Evolutionary conservation across 2,888 invertebrate species (phyloP).

Genomic region (Drosophila paranaensis): DNA sequence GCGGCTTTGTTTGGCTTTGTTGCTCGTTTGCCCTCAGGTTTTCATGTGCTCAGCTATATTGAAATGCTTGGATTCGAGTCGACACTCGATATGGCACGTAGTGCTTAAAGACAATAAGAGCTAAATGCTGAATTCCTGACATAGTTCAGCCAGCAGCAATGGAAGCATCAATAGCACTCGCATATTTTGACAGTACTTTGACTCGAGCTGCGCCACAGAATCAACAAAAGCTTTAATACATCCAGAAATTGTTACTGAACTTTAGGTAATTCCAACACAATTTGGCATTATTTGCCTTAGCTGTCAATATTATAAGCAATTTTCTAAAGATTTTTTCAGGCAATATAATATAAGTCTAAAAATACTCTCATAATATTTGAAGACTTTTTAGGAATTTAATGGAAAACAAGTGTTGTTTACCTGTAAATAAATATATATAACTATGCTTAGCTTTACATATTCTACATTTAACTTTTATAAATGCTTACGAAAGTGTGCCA

Average conservation of each 20-base stretch:
- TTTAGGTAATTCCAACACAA: background rate
- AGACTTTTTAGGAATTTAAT: too few relatives aligned
- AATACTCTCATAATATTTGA: too few relatives aligned
- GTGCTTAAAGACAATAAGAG: conserved; percentile 25
- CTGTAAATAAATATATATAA: too few relatives aligned
- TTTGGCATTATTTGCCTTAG: too few relatives aligned
- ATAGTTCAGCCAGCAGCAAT: conserved; percentile 24
- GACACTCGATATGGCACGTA: conserved; percentile 25
- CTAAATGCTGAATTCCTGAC: conserved; percentile 28
- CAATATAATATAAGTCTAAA: too few relatives aligned
- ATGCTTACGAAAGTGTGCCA: background rate
- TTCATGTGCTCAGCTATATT: conserved; percentile 38
- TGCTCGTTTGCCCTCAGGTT: conserved; percentile 38
- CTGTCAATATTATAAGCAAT: too few relatives aligned
- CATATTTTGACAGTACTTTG: conserved; percentile 5
- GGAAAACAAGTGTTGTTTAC: too few relatives aligned
- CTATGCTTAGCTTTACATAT: background rate
- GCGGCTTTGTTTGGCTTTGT: conserved; percentile 51
- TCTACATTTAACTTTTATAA: background rate
- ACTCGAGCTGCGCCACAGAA: background rate
- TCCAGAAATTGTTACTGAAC: background rate
- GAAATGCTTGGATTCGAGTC: conserved; percentile 38
- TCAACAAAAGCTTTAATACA: background rate
- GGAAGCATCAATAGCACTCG: conserved; percentile 1
- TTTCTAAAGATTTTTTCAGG: too few relatives aligned